Conservation (phyloP, 2,797 vertebrate genomes). For the Neomorphus geoffroyi region DNA sequence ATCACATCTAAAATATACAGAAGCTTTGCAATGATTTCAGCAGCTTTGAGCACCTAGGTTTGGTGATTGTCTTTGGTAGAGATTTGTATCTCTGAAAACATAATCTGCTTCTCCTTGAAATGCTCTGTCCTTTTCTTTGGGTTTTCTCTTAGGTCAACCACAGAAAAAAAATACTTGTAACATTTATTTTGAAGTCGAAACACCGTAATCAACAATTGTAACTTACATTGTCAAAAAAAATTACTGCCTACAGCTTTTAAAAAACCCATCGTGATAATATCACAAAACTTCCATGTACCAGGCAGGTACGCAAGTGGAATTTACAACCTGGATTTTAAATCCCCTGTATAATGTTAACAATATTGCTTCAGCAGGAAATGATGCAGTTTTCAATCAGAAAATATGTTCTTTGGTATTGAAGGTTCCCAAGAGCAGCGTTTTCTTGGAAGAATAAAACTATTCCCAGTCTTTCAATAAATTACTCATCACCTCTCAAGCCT, state of each 20-base stretch:
- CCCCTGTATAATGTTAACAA: not conserved
- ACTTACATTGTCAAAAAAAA: not conserved
- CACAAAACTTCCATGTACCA: not conserved
- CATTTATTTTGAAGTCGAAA: not conserved
- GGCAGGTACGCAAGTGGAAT: not conserved
- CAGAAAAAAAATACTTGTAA: not conserved
- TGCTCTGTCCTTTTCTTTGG: not conserved
- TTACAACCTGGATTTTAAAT: not conserved
- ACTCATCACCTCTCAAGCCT: not conserved
- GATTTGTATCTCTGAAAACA: not conserved
- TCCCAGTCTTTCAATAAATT: not conserved
- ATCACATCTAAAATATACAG: not conserved
- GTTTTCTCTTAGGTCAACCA: not conserved
- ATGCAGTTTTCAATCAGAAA: conserved; percentile 7
- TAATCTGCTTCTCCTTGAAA: not conserved
- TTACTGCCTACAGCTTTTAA: not conserved
- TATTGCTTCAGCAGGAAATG: not conserved
- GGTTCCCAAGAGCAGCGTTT: not conserved
- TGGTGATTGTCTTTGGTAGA: not conserved
- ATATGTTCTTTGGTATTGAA: not conserved
- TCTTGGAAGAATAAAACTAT: not conserved
- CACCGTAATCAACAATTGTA: not conserved
- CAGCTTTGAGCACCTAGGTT: not conserved
- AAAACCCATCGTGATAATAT: not conserved
- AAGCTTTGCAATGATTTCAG: not conserved